phyloP scores from a whole-genome alignment of 2,113 vertebrate species.

The Grammomys dolichurus region DNA sequence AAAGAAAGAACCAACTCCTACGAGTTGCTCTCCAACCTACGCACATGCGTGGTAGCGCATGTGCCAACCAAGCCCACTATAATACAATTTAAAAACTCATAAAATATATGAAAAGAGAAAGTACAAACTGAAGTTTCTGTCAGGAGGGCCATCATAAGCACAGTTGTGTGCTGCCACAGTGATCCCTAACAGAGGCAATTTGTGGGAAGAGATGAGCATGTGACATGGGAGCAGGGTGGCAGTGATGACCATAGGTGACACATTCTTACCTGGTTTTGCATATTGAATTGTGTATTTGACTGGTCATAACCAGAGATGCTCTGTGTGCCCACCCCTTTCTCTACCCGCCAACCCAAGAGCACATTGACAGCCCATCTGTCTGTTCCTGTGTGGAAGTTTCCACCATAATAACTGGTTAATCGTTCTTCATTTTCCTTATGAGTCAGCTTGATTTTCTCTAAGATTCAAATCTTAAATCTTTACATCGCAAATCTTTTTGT shows the following conservation, averaged over 20 bases:
- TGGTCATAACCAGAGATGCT: not conserved
- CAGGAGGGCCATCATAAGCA: not conserved
- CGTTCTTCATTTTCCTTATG: not conserved
- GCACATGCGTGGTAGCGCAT: not conserved
- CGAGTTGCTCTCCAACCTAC: not conserved
- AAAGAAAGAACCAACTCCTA: not conserved
- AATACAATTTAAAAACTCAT: not conserved
- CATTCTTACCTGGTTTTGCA: not conserved
- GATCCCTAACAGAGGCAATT: not conserved
- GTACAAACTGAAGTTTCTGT: not conserved
- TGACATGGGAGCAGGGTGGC: not conserved
- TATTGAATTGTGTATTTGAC: not conserved
- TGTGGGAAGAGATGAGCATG: not conserved
- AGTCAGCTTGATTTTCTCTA: conserved; percentile 18
- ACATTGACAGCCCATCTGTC: not conserved
- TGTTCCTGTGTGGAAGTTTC: not conserved
- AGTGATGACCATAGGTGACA: accelerated
- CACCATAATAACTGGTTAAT: not conserved
- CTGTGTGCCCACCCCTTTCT: not conserved
- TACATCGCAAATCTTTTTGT: not conserved
- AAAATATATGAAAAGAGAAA: not conserved
- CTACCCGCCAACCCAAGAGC: not conserved
- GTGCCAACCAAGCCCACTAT: not conserved
- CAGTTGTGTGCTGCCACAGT: too few relatives aligned
- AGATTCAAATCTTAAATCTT: conserved; percentile 16